Evolutionary conservation across 2,888 invertebrate genomes (phyloP).

Genomic region (Peribatodes rhomboidaria): DNA sequence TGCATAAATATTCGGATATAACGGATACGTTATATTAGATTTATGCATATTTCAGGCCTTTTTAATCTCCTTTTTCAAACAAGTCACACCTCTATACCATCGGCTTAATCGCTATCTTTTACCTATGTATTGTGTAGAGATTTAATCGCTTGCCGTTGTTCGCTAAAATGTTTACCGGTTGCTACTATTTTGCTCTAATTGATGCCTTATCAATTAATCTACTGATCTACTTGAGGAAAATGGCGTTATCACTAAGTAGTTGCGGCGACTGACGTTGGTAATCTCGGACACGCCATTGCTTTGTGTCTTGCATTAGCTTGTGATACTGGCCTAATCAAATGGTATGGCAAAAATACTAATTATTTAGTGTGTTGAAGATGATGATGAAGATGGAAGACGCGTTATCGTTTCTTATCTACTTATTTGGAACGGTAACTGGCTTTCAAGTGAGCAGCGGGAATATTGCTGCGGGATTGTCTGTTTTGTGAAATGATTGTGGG

Average conservation of each 20-base stretch:
- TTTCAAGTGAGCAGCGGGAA: no score
- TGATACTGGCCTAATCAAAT: background rate
- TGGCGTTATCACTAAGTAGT: conserved; percentile 7
- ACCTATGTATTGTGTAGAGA: conserved; percentile 14
- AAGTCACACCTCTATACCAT: conserved; percentile 8
- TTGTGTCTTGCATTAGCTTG: conserved; percentile 2
- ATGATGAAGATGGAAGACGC: no score
- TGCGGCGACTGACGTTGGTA: conserved; percentile 6
- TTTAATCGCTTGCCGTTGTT: conserved; percentile 25
- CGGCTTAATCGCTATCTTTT: conserved; percentile 17
- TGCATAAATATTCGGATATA: no score
- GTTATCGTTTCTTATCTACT: no score
- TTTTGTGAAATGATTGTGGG: no score
- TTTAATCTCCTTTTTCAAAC: background rate
- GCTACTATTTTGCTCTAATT: conserved; percentile 34
- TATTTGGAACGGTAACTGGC: no score
- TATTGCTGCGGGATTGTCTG: no score
- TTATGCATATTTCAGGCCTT: background rate
- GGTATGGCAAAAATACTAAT: no score
- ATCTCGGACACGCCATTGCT: background rate
- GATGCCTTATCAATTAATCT: conserved; percentile 24
- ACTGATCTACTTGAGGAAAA: conserved; percentile 19
- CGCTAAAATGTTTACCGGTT: conserved; percentile 32
- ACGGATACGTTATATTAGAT: background rate
- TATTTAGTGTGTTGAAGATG: no score